phyloP scores from a whole-genome alignment of 2,797 vertebrate species.

The Buphagus erythrorhynchus region DNA sequence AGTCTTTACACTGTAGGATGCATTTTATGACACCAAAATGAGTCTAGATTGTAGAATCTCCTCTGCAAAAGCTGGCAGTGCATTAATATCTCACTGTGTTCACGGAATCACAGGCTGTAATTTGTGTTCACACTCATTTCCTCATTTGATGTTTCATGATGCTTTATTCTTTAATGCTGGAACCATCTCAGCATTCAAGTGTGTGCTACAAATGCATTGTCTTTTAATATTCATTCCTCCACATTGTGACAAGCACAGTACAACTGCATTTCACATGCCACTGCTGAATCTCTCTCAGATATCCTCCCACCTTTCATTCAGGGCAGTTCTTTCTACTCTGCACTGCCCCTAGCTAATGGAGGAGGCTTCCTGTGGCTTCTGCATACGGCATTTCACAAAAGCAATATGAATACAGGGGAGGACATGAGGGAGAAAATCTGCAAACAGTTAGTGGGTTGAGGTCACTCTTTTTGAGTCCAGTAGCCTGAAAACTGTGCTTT shows the following conservation, averaged over 20 bases:
- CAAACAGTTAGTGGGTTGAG: background rate
- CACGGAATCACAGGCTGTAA: background rate
- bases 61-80: background rate
- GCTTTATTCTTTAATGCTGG: background rate
- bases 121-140: background rate
- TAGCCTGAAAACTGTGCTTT: background rate
- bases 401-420: background rate
- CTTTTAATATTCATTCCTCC: background rate
- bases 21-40: background rate
- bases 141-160: background rate
- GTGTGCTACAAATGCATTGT: background rate
- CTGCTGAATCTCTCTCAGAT: background rate
- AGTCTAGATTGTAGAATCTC: background rate
- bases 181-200: background rate
- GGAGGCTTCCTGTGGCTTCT: background rate
- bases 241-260: accelerated
- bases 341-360: background rate
- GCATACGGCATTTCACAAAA: background rate
- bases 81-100: background rate
- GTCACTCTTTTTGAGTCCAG: background rate
- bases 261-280: background rate
- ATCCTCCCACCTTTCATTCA: background rate
- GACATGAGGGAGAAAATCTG: background rate
- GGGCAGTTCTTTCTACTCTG: background rate
- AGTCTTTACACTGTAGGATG: background rate